These are phyloP conservation scores for Alviniconcha marisindica DNA, from an alignment of 1,140 invertebrate genomes.

Conservation along the genomic window DNA sequence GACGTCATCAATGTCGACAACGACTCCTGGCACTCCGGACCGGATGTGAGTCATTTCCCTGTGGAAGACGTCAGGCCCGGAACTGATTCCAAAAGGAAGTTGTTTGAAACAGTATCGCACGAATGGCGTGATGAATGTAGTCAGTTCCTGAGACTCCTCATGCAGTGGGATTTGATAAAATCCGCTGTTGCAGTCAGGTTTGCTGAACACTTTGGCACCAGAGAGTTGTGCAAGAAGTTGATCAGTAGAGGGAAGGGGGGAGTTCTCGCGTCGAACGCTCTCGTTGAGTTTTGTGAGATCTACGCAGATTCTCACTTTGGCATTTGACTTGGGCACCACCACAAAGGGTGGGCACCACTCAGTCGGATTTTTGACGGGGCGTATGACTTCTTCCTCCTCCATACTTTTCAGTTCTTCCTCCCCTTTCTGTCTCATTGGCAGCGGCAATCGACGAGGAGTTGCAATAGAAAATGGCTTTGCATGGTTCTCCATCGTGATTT, in stretches of 20 bases:
- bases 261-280: background rate
- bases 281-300: background rate
- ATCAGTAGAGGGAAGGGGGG: background rate
- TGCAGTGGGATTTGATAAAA: background rate
- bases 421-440: background rate
- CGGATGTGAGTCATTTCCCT: slow-evolving; percentile 47
- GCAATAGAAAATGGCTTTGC: background rate
- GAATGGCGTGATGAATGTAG: background rate
- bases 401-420: background rate
- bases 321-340: background rate
- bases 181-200: slow-evolving; percentile 1
- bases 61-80: slow-evolving; percentile 51
- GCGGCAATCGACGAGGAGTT: background rate
- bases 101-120: slow-evolving; percentile 69
- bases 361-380: background rate
- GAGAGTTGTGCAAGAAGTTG: background rate
- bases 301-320: background rate
- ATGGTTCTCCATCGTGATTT: background rate
- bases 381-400: background rate
- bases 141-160: background rate
- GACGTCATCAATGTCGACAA: slow-evolving; percentile 58
- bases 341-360: background rate
- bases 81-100: slow-evolving; percentile 74
- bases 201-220: background rate
- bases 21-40: slow-evolving; percentile 31